Evolutionary conservation across 1,140 invertebrate genomes (phyloP).

Genomic region (Drosophila triauraria): DNA sequence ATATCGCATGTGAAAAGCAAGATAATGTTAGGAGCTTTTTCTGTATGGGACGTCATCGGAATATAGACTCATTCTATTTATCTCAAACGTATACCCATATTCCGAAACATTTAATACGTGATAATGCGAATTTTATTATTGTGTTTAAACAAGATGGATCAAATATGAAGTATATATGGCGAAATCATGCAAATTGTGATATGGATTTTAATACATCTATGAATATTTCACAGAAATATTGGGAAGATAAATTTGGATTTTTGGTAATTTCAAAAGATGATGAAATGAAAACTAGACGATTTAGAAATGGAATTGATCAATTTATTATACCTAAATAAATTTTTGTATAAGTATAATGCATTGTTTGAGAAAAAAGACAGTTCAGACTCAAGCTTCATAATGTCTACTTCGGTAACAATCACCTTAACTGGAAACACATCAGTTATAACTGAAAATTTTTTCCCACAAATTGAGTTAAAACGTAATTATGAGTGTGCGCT

Average conservation of each 20-base stretch:
- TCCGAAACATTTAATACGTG: neutral
- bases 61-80: no score
- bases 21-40: no score
- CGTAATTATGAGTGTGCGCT: no score
- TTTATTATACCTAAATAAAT: neutral
- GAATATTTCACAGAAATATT: neutral
- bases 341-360: neutral
- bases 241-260: neutral
- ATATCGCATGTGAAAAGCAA: no score
- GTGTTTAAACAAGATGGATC: neutral
- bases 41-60: neutral
- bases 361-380: neutral
- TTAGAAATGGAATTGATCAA: neutral
- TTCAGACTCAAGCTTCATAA: no score
- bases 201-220: neutral
- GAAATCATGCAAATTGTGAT: neutral
- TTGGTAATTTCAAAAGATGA: neutral
- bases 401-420: no score
- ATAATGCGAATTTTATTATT: neutral
- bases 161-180: neutral
- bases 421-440: no score
- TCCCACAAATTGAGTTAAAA: no score
- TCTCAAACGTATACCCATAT: neutral
- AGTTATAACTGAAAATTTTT: no score
- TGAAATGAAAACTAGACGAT: no score